phyloP scores from a whole-genome alignment of 2,113 vertebrate genomes.

The Cryptoleucopteryx plumbea region DNA sequence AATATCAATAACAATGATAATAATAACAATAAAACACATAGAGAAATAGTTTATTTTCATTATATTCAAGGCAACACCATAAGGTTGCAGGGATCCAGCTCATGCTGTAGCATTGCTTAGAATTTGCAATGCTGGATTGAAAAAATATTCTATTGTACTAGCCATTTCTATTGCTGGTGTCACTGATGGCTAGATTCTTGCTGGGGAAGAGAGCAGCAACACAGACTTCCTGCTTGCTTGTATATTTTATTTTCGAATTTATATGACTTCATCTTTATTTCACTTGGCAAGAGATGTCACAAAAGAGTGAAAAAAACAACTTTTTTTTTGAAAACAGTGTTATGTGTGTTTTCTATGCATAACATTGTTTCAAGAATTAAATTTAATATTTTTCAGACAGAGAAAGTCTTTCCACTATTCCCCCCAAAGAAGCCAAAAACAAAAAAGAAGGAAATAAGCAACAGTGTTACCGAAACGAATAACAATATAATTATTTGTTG shows the following conservation, averaged over 20 bases:
- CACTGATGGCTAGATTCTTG: too few species aligned
- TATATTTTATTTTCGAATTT: neutral
- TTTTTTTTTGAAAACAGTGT: neutral
- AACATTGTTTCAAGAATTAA: neutral
- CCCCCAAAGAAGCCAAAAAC: neutral
- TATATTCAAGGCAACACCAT: neutral
- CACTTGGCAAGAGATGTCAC: neutral
- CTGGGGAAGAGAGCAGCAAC: neutral
- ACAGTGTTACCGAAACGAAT: neutral
- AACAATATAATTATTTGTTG: neutral
- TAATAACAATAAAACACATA: too few species aligned
- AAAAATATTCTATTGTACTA: neutral
- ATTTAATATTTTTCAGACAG: neutral
- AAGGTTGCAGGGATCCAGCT: neutral
- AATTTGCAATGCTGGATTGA: neutral
- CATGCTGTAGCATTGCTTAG: neutral
- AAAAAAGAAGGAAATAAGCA: neutral
- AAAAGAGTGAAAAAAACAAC: neutral
- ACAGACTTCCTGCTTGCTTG: neutral
- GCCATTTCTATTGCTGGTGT: neutral
- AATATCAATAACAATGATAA: neutral
- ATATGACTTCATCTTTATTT: neutral
- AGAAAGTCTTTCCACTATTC: neutral
- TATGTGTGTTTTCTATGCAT: neutral
- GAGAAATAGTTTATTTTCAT: neutral